phyloP scores from a whole-genome alignment of 2,113 vertebrate genomes.

The Lagenorhynchus albirostris region DNA sequence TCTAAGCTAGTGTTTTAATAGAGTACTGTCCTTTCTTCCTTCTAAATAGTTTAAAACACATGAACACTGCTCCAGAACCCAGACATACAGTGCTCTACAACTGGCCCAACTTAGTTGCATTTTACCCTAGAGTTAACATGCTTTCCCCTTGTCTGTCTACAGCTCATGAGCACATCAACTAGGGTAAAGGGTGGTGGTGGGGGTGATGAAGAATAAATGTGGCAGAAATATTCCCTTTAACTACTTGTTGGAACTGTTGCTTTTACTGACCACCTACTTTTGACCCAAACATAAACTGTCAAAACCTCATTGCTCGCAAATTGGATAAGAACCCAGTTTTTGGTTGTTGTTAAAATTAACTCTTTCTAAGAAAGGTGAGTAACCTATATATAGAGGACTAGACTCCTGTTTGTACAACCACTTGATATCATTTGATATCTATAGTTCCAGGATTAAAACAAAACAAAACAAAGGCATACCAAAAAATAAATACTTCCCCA shows the following conservation, averaged over 20 bases:
- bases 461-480: not conserved
- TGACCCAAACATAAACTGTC: not conserved
- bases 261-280: not conserved
- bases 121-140: not conserved
- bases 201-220: not conserved
- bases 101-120: not conserved
- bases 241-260: not conserved
- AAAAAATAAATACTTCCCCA: not conserved
- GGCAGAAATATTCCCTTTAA: not conserved
- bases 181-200: not conserved
- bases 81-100: not conserved
- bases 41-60: not conserved
- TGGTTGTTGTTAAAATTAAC: not conserved
- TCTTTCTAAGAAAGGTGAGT: not conserved
- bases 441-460: not conserved
- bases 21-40: not conserved
- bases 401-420: not conserved
- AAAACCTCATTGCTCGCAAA: not conserved
- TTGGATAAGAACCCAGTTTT: not conserved
- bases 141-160: not conserved
- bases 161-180: not conserved
- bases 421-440: not conserved
- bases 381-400: not conserved
- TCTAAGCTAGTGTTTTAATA: not conserved
- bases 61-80: not conserved